A percentile compares a stretch with the other conserved stretches of the same genome.
These are phyloP conservation scores for Drosophila busckii DNA, from an alignment of 1,140 invertebrate species.

Conservation along the genomic window DNA sequence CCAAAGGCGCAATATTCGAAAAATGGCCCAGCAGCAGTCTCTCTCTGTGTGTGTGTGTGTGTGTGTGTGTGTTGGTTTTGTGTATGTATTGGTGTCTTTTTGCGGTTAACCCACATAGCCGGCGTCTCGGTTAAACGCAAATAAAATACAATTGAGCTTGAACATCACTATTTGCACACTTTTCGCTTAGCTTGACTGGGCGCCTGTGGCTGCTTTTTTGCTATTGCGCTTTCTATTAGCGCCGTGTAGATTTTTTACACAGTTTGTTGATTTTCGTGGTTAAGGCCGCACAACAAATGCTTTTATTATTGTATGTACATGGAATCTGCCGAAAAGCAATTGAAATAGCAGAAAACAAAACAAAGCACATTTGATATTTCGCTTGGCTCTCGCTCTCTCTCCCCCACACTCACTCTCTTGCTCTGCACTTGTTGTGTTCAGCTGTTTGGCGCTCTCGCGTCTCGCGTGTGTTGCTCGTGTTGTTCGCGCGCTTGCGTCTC, in stretches of 20 bases:
- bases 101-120: slow-evolving; percentile 35
- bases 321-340: slow-evolving; percentile 35
- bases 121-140: slow-evolving; percentile 22
- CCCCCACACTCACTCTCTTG: slow-evolving; percentile 1
- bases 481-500: slow-evolving; percentile 62
- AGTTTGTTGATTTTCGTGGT: slow-evolving; percentile 65
- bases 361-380: slow-evolving; percentile 27
- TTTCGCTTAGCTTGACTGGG: background rate
- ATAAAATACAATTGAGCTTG: slow-evolving; percentile 24
- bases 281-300: slow-evolving; percentile 43
- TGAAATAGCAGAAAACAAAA: slow-evolving; percentile 5
- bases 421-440: slow-evolving; percentile 17
- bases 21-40: background rate
- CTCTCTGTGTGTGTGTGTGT: background rate
- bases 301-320: slow-evolving; percentile 57
- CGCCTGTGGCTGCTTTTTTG: background rate
- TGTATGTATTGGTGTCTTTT: background rate
- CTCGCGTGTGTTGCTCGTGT: slow-evolving; percentile 19
- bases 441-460: background rate
- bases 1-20: slow-evolving; percentile 35
- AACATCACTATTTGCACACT: slow-evolving; percentile 31
- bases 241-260: slow-evolving; percentile 37
- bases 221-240: slow-evolving; percentile 52
- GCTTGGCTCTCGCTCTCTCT: background rate
- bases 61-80: slow-evolving; percentile 11